Evolutionary conservation across 2,888 invertebrate genomes (phyloP), one percentile per base, ranked within the genome.

Genomic region (Dynastes hyllus): DNA sequence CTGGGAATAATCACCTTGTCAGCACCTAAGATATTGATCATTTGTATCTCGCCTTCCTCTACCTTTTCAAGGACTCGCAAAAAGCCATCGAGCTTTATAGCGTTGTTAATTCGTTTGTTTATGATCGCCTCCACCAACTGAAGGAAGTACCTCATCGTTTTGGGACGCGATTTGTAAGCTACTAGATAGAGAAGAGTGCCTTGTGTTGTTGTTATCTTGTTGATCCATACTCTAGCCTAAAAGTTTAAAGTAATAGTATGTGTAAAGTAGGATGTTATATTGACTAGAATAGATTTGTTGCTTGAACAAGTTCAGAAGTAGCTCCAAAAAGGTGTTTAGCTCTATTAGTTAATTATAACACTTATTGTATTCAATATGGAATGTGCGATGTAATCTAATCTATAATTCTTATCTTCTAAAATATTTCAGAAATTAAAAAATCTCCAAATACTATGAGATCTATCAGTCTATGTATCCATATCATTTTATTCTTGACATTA

Each of bases 71-170:
- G 80, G 11, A 86, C 80, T 50, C 83, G 82, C 73, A 86, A 78
- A 76, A 86, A 86, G 6, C 84, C 85, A 80, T 86, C 85, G 50
- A 87, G 73, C 79, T 85, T 85, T 66, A 86, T 84, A 5, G 85
- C 85, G 79, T 86, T 85, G 53, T 83, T 84, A 55, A 87, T 86
- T 37, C 85, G 80, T 71, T 82, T 85, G 76, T 87, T 86, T 32
- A 86, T 84, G 65, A 86, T 84, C 8, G 86, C 86, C 78, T 86
- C 86, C 2, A 86, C 85, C 71, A 87, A 78, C 79, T 86, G 86
- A 45, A 86, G 81, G 73, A 86, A 86, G 77, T 86, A 86, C 16
- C 86, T 79, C 85, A 86, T 86, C 8, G 84, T 85, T 76, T 83
- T 84, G 27, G 83, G 84, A n/a, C 83, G 82, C 4, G 85, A 81